phyloP scores from a whole-genome alignment of 2,113 vertebrate species.

The Menidia beryllina region DNA sequence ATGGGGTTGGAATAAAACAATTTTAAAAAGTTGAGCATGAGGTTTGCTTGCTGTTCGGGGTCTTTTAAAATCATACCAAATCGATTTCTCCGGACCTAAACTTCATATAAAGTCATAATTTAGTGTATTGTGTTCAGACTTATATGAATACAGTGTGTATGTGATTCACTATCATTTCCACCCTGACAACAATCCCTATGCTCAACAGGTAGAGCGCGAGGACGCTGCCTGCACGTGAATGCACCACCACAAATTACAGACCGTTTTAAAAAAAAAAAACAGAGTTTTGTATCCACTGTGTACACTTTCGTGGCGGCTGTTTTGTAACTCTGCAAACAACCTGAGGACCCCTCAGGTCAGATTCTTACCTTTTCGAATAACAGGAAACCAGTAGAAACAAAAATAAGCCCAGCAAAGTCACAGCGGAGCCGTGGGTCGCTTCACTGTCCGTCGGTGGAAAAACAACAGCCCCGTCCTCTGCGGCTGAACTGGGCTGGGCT shows the following conservation, averaged over 20 bases:
- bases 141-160: too few species aligned
- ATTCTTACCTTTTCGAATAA: conserved; percentile 41
- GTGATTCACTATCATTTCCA: neutral
- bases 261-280: too few species aligned
- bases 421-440: neutral
- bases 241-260: too few species aligned
- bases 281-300: too few species aligned
- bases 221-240: neutral
- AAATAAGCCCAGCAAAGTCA: neutral
- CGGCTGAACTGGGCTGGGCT: neutral
- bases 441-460: neutral
- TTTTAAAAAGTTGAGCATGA: neutral
- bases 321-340: too few species aligned
- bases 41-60: neutral
- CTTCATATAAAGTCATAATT: neutral
- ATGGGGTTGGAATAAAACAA: neutral
- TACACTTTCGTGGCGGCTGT: too few species aligned
- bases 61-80: neutral
- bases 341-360: neutral
- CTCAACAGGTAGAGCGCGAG: neutral
- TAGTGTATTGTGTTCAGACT: neutral
- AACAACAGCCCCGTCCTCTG: neutral
- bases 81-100: neutral
- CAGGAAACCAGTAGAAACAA: conserved; percentile 31
- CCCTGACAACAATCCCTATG: neutral